phyloP scores from a whole-genome alignment of 2,797 vertebrate genomes.

The Brachymystax lenok region DNA sequence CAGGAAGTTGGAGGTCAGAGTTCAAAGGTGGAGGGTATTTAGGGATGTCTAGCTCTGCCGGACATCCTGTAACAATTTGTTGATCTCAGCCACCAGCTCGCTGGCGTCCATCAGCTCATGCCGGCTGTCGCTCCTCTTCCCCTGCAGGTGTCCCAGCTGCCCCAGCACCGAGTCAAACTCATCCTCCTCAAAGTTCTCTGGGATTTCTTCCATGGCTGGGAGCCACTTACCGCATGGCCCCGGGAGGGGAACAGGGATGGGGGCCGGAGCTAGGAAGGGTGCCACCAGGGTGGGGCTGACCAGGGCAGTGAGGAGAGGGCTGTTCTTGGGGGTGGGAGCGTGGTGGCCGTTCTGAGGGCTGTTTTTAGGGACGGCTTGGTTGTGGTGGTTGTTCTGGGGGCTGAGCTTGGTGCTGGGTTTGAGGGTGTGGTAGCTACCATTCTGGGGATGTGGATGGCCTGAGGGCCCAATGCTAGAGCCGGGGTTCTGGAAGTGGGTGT shows the following conservation, averaged over 20 bases:
- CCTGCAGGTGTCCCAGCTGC: conserved; percentile 89
- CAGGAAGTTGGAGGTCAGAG: conserved; percentile 3
- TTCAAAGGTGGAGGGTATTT: conserved; percentile 31
- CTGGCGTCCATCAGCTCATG: conserved; percentile 98
- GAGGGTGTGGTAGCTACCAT: conserved; percentile 69
- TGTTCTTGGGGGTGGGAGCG: conserved; percentile 47
- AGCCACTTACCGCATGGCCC: conserved; percentile 89
- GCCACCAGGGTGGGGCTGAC: conserved; percentile 58
- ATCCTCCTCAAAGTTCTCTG: conserved; percentile 96
- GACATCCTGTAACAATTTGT: conserved; percentile 96
- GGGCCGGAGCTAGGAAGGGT: conserved; percentile 34
- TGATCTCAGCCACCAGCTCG: conserved; percentile 96
- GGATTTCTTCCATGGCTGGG: conserved; percentile 98
- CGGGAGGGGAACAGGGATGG: conserved; percentile 43
- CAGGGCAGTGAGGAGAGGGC: conserved; percentile 53
- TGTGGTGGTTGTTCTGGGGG: conserved; percentile 62
- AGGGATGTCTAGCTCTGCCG: conserved; percentile 86
- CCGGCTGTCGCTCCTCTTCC: conserved; percentile 85
- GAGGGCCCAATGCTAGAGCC: conserved; percentile 79
- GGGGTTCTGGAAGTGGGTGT: conserved; percentile 95
- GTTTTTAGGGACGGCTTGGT: conserved; percentile 57
- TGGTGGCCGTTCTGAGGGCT: conserved; percentile 63
- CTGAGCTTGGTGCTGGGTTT: conserved; percentile 71
- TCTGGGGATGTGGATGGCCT: conserved; percentile 74
- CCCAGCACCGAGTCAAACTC: conserved; percentile 94